Base-by-base conservation (phyloP, 1,140 invertebrate genomes). In the Drosophila varians region DNA sequence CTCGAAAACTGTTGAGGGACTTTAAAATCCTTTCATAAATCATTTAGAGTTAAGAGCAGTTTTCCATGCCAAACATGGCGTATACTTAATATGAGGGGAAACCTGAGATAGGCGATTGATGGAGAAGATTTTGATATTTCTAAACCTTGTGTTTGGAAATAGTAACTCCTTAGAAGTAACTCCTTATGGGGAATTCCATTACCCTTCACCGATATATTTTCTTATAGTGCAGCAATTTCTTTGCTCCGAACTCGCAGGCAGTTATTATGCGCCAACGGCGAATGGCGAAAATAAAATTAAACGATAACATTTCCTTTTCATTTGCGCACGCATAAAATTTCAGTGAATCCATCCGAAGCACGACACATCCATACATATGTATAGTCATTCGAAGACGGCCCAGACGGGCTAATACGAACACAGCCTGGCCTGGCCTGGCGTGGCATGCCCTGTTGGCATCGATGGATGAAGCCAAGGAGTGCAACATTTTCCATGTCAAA, bases 291-390 rank as follows among this genome's bases (percentile, higher is more conserved):
- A 90, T 90, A 87, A 90, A 90, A 90, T 90, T 90, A 90, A 90
- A 90, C 70, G 87, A 90, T 83, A 90, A 90, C 83, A 87, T 88
- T 87, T 87, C 83, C 77, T 77, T 88, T 87, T 88, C 82, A 86
- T 86, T 87, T 87, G 72, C 70, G 77, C 76, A 80, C 77, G 82
- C 82, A 87, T 70, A 53, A 80, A 77, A 77, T 68, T 71, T 36
- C 31, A 58, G 49, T 38, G 56, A 46, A 60, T 36, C 25, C 42
- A 71, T 40, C 9, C 38, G 38, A 42, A 16, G 19, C 38, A 42
- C 16, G 38, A 38, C 36, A 38, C 12, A 38, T 38, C 36, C 36
- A 16, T 8, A 38, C 12, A 14, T 12, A 12, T 40, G 48, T 18
- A 25, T 11, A 31, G 28, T 5, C 45, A 58, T 49, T 21, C 58